Evolutionary conservation across 1,140 invertebrate genomes (phyloP), one percentile per base, ranked within the genome.

Genomic region (Drosophila mauritiana): DNA sequence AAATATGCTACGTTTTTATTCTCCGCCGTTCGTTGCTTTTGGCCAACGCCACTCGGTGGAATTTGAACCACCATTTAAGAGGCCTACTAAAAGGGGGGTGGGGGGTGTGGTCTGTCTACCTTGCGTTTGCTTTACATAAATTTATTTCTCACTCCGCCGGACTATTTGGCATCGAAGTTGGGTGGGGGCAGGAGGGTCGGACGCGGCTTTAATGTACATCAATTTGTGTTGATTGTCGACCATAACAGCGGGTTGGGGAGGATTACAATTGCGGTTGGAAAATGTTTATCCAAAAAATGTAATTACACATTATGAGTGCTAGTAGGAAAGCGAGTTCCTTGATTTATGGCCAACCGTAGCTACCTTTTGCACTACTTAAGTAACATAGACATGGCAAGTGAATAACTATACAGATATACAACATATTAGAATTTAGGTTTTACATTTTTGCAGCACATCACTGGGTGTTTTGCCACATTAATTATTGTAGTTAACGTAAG

Each of bases 41-140:
- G 12, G 7, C 20, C 36, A 31, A 10, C 31, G 20, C 20, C 55
- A 58, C 57, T 17, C 57, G 13, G 22, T 5, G 42, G 42, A 20
- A 22, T 45, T 45, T 45, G 15, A 11, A 8, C 42, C 17, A 10
- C 8, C 27, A 43, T 56, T 51, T 52, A 42, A 59, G 55, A 53
- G 31, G 65, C 61, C 65, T 62, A 58, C 59, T 31, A 31, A 17
- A 52, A 46, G 25, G 42, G 52, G 36, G 20, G 43, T 36, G 20
- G 46, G 55, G 39, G 20, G 20, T 22, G 20, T 22, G 20, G 43
- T 52, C 58, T 59, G 80, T 80, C 73, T 77, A 85, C 58, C 73
- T 68, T 54, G 53, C 40, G 76, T 72, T 75, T 61, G 59, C 56
- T 81, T 81, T 62, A 65, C 78, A 81, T 77, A 77, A 73, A 84